phyloP scores from a whole-genome alignment of 2,797 vertebrate species.

The Poecilia picta region DNA sequence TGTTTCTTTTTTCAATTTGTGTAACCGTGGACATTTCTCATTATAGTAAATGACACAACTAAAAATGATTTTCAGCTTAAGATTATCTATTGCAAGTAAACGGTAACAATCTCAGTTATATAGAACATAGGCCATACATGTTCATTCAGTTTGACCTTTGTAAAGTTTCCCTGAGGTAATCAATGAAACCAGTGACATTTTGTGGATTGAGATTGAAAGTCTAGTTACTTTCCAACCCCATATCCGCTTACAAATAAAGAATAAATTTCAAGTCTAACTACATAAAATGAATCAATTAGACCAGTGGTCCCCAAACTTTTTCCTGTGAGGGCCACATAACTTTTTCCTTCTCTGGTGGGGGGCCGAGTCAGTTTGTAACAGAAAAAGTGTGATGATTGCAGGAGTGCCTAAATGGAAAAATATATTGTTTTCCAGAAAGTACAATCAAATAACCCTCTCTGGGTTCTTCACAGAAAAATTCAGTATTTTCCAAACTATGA shows the following conservation, averaged over 20 bases:
- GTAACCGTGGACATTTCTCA: neutral
- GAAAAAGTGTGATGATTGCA: no score
- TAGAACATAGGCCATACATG: neutral
- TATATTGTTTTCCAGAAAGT: no score
- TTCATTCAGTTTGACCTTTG: slow-evolving; percentile 1
- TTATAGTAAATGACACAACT: neutral
- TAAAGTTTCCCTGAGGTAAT: neutral
- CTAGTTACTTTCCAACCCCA: neutral
- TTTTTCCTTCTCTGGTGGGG: no score
- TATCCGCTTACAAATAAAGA: neutral
- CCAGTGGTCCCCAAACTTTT: no score
- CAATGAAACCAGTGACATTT: slow-evolving; percentile 10
- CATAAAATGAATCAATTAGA: neutral
- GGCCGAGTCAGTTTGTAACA: no score
- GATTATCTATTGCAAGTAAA: neutral
- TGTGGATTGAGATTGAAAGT: slow-evolving; percentile 4
- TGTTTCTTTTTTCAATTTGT: neutral
- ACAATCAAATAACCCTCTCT: no score
- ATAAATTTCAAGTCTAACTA: neutral
- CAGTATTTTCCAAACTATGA: no score
- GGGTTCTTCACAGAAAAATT: no score
- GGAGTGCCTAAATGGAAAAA: no score
- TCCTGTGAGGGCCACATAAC: no score
- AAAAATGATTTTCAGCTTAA: neutral
- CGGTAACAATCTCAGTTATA: neutral